These are phyloP conservation scores for Neopipo cinnamomea DNA, from an alignment of 2,113 vertebrate species.

Conservation along the genomic window DNA sequence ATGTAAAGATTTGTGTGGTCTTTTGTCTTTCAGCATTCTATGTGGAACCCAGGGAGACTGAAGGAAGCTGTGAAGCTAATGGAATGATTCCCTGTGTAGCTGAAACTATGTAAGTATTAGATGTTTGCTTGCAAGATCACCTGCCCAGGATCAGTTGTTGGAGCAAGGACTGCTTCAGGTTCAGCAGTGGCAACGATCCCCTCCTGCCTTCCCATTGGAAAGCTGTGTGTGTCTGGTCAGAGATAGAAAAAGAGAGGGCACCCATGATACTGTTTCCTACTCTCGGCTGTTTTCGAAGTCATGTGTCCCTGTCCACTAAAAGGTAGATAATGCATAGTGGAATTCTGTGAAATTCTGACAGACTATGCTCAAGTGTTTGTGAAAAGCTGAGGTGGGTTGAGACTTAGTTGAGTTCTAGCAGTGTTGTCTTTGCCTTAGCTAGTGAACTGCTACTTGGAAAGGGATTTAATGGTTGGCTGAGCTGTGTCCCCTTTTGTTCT, in stretches of 20 bases:
- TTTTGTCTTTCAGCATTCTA: slow-evolving; percentile 48
- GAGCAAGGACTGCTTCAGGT: not conserved
- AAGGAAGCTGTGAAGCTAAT: slow-evolving; percentile 2
- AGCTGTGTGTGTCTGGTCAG: not conserved
- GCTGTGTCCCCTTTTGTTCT: not conserved
- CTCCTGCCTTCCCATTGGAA: rapidly evolving
- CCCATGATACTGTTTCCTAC: not conserved
- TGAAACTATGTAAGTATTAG: slow-evolving; percentile 34
- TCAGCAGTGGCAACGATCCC: not conserved
- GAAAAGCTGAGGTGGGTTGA: not conserved
- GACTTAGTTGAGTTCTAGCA: not conserved
- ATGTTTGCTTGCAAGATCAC: not conserved
- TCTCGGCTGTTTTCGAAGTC: not conserved
- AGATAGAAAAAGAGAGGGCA: not conserved
- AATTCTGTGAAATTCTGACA: not conserved
- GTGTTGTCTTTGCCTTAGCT: not conserved
- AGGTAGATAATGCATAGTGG: not conserved
- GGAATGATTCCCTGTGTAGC: slow-evolving; percentile 33
- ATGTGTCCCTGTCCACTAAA: not conserved
- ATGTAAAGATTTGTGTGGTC: not conserved
- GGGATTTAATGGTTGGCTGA: not conserved
- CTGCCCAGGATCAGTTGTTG: not conserved
- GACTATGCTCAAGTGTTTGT: not conserved
- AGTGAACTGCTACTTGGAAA: not conserved
- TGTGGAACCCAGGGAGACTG: slow-evolving; percentile 8